Base-by-base conservation (phyloP, 2,888 invertebrate species). In the Cylloceria caligata region DNA sequence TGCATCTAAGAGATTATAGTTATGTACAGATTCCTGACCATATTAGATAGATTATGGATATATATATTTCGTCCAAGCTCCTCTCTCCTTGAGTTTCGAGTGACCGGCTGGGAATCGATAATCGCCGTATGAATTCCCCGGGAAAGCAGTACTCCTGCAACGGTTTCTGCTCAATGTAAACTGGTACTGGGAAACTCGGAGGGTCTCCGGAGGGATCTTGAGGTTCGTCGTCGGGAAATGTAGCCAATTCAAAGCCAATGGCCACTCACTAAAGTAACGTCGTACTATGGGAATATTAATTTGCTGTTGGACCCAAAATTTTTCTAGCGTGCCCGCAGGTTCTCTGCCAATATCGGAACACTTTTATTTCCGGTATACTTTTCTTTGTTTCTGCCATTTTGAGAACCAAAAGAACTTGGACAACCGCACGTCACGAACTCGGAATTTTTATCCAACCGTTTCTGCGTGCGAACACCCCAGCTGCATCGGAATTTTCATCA, bases 91-190 rank as follows among this genome's bases (percentile, higher is more conserved):
- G 64, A 21, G 39, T 42, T 24, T 64, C 74, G 42, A 52, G 36
- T 27, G 36, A 27, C 13, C 64, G 13, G 11, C 16, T 65, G 64
- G 64, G 36, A 65, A 74, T 65, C 74, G 42, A 74, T 74, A 74
- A 74, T 74, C 74, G 64, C 36, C 52, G 11, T 39, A 36, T 39
- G 39, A 55, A 74, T 74, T 52, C 42, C 52, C 64, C 27, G 11
- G 42, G 52, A 42, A 64, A 73, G 24, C 21, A 21, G 55, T 9
- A 34, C 7, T 55, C 1, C 0, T 16, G 39, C 16, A 19, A 36
- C 39, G 62, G 16, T 2, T 39, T 36, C 62, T 16, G 60, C 36
- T 60, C 6, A 36, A 60, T 11, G 19, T 36, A 19, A 19, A 60
- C n/a, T n/a, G 19, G 36, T 21, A 36, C 47, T 5, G 24, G n/a